Evolutionary conservation across 2,888 invertebrate genomes (phyloP).

Genomic region (Noctua janthina): DNA sequence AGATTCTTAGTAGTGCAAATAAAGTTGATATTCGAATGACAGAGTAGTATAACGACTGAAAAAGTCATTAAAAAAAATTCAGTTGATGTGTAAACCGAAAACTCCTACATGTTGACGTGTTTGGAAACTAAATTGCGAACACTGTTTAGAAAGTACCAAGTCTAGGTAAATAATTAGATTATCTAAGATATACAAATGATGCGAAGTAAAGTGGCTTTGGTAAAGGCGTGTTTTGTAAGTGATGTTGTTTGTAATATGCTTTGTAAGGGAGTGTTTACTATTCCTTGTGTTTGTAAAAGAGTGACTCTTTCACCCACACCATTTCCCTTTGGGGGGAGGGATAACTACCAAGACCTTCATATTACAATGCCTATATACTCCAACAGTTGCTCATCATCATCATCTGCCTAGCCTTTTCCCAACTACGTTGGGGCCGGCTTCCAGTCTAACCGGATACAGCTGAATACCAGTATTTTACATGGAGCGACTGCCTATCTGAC

Average conservation of each 20-base stretch:
- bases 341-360: neutral
- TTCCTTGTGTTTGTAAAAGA: neutral
- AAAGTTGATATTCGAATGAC: neutral
- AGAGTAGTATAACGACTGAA: neutral
- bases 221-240: neutral
- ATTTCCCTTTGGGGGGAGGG: neutral
- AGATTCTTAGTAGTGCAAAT: neutral
- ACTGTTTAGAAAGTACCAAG: neutral
- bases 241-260: neutral
- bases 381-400: neutral
- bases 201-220: neutral
- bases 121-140: neutral
- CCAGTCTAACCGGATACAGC: no score
- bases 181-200: slow-evolving; percentile 13
- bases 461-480: no score
- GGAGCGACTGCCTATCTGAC: no score
- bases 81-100: neutral
- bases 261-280: neutral
- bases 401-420: neutral
- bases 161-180: slow-evolving; percentile 24
- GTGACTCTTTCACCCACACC: neutral
- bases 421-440: no score
- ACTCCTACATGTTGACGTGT: neutral
- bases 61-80: neutral
- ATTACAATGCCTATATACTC: no score